These are phyloP conservation scores for Morbakka virulenta DNA, from an alignment of 30 jellyfish, hydroid and myxozoan species.

Conservation along the genomic window DNA sequence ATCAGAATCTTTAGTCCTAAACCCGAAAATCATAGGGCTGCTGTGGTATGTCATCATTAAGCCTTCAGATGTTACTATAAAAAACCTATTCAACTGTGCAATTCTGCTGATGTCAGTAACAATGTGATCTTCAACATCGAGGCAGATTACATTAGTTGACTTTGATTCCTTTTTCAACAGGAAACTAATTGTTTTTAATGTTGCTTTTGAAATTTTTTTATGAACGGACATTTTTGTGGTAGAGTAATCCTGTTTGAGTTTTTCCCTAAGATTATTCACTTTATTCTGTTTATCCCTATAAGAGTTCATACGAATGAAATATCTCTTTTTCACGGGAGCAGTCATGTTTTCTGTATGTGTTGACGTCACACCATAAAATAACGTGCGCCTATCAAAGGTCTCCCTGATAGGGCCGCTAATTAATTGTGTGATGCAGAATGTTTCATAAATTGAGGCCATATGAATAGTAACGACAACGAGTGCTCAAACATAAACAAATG, in stretches of 20 bases:
- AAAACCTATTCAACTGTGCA: slow-evolving; percentile 37
- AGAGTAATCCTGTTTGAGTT: slow-evolving; percentile 27
- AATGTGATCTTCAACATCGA: slow-evolving; percentile 2
- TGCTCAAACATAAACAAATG: too few species aligned
- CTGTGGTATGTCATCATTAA: slow-evolving; percentile 33
- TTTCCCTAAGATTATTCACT: slow-evolving; percentile 14
- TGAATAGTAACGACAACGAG: slow-evolving; percentile 33
- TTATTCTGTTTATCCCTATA: slow-evolving; percentile 12
- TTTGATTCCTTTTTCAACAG: slow-evolving; percentile 3
- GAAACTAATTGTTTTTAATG: slow-evolving; percentile 23
- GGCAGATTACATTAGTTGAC: not conserved
- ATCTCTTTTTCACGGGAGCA: slow-evolving; percentile 9
- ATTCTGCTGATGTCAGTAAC: not conserved
- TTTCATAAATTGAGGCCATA: slow-evolving; percentile 39
- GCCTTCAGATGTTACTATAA: slow-evolving; percentile 10
- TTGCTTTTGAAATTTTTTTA: slow-evolving; percentile 15
- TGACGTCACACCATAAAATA: slow-evolving; percentile 2
- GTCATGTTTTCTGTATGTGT: slow-evolving; percentile 19
- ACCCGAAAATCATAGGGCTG: too few species aligned
- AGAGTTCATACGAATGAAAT: slow-evolving; percentile 3
- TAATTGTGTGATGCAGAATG: slow-evolving; percentile 26
- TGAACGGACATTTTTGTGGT: slow-evolving; percentile 13
- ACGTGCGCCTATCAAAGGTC: slow-evolving; percentile 18
- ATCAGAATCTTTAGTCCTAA: too few species aligned
- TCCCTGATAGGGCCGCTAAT: slow-evolving; percentile 34